A percentile compares a stretch with the other conserved stretches of the same genome.
Evolutionary conservation across 2,113 vertebrate genomes (phyloP).

Genomic region (Ia io): DNA sequence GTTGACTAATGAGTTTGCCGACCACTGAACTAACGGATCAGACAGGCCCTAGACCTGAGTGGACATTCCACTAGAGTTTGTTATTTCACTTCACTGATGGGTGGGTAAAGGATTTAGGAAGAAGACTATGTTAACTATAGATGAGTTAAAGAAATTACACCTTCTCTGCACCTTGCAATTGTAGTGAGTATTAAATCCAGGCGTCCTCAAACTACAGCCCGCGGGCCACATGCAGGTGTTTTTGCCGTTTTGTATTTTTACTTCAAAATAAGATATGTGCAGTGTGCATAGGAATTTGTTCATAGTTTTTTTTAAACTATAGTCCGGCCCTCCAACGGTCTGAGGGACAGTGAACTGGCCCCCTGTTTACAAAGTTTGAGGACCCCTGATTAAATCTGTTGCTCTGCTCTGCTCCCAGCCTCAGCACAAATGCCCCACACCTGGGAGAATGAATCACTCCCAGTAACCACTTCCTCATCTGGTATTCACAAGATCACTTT

Average conservation of each 20-base stretch:
- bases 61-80: neutral
- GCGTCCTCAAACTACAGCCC: no score
- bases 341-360: no score
- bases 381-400: neutral
- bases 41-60: neutral
- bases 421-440: neutral
- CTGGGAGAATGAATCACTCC: neutral
- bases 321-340: no score
- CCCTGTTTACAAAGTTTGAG: no score
- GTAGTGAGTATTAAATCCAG: neutral
- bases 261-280: no score
- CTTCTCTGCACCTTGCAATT: neutral
- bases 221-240: no score
- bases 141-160: neutral
- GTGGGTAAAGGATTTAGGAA: neutral
- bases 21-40: neutral
- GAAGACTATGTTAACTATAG: conserved; percentile 2
- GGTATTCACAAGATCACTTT: neutral
- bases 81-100: neutral
- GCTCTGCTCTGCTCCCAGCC: neutral
- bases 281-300: no score
- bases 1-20: no score
- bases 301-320: no score
- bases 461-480: conserved; percentile 5
- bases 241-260: no score